Conservation (phyloP, 2,797 vertebrate genomes). For the Sebastolobus alascanus region DNA sequence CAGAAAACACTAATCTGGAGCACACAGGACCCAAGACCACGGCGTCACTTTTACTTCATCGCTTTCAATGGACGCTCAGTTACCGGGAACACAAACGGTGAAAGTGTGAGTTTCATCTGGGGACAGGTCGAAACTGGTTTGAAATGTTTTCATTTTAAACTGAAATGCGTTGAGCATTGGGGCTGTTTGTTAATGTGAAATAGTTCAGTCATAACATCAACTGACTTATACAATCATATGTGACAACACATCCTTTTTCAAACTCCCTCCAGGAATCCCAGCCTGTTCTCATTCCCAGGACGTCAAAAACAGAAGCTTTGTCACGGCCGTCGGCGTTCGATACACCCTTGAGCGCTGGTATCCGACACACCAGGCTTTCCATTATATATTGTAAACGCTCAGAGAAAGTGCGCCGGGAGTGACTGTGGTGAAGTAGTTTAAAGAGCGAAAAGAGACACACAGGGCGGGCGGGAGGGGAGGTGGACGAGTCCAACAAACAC, state of each 20-base stretch:
- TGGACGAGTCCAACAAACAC: too few species aligned
- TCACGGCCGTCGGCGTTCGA: too few species aligned
- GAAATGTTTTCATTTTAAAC: neutral
- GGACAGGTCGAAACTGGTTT: neutral
- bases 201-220: neutral
- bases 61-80: conserved; percentile 7
- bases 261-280: neutral
- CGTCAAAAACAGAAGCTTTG: too few species aligned
- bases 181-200: neutral
- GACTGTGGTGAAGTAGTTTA: too few species aligned
- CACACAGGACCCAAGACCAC: conserved; percentile 44
- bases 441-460: too few species aligned
- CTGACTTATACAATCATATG: neutral
- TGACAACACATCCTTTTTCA: neutral
- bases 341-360: too few species aligned
- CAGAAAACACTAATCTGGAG: conserved; percentile 72
- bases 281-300: too few species aligned
- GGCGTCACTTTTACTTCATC: conserved; percentile 32
- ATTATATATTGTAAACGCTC: too few species aligned
- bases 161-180: neutral
- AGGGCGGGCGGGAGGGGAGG: too few species aligned
- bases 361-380: too few species aligned
- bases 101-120: neutral
- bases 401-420: too few species aligned
- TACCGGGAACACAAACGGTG: neutral